Conservation (phyloP, 2,888 invertebrate species). For the Gasteruption jaculator region DNA sequence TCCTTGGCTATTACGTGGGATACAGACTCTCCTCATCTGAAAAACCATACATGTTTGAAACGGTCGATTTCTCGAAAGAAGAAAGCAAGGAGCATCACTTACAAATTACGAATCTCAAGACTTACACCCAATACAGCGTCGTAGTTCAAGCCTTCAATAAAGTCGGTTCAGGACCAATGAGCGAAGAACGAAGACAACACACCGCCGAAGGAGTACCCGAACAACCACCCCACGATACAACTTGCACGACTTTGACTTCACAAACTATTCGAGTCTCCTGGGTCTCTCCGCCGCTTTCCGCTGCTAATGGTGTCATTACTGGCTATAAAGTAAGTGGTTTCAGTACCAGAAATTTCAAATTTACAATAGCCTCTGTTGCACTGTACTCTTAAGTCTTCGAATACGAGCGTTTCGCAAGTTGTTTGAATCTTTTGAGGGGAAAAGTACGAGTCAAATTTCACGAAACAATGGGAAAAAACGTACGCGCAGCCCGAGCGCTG, state of each 20-base stretch:
- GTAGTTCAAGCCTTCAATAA: constrained; percentile 94
- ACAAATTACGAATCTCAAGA: constrained; percentile 77
- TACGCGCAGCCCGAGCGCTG: no score
- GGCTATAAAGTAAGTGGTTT: constrained; percentile 76
- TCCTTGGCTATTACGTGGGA: constrained; percentile 85
- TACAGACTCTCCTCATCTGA: constrained; percentile 81
- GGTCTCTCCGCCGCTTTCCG: constrained; percentile 87
- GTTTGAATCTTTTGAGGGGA: no score
- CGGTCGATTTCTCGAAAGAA: constrained; percentile 86
- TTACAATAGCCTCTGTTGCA: no score
- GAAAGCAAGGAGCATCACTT: constrained; percentile 87
- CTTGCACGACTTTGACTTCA: constrained; percentile 88
- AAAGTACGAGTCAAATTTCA: no score
- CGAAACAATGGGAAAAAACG: no score
- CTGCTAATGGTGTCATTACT: constrained; percentile 92
- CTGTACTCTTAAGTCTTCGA: no score
- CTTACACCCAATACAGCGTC: constrained; percentile 93
- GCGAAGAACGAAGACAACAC: constrained; percentile 83
- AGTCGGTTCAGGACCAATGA: constrained; percentile 88
- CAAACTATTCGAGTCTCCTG: constrained; percentile 92
- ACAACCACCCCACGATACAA: constrained; percentile 86
- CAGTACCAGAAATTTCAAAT: no score
- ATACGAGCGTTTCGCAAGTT: no score
- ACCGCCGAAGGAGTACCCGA: constrained; percentile 94
- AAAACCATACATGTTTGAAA: constrained; percentile 85